Evolutionary conservation across 2,888 invertebrate species (phyloP).

Genomic region (Drosophila limbata): DNA sequence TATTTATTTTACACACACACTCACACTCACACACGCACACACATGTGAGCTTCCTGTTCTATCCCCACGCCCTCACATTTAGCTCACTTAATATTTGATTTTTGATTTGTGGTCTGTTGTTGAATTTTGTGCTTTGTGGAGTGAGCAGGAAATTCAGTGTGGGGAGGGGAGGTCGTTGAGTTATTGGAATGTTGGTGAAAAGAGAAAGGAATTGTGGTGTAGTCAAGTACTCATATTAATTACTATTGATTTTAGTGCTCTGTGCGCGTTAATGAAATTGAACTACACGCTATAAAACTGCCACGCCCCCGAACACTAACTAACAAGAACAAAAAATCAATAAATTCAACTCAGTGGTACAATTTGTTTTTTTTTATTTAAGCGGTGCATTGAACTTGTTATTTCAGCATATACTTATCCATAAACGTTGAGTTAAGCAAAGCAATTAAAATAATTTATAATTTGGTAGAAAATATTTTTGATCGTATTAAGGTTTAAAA

Average conservation of each 20-base stretch:
- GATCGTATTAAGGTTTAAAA: neutral
- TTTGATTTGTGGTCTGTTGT: conserved; percentile 75
- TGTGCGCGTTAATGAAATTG: conserved; percentile 78
- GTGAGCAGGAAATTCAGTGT: neutral
- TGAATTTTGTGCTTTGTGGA: conserved; percentile 23
- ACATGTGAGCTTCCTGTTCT: conserved; percentile 38
- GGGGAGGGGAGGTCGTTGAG: conserved; percentile 4
- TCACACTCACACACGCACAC: conserved; percentile 31
- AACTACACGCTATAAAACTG: conserved; percentile 65
- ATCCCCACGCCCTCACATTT: conserved; percentile 43
- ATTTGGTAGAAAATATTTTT: neutral
- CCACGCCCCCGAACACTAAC: conserved; percentile 37
- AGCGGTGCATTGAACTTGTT: conserved; percentile 58
- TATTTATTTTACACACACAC: conserved; percentile 76
- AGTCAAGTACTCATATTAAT: conserved; percentile 78
- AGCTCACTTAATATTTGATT: conserved; percentile 79
- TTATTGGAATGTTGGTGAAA: conserved; percentile 56
- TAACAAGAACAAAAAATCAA: conserved; percentile 60
- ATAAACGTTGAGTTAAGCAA: neutral
- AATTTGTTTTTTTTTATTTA: conserved; percentile 51
- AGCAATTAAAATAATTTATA: neutral
- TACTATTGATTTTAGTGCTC: conserved; percentile 79
- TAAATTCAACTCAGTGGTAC: conserved; percentile 68
- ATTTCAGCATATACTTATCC: neutral
- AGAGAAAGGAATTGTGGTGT: conserved; percentile 13